A percentile compares a stretch with the other conserved stretches of the same genome.
Evolutionary conservation across 2,888 invertebrate species (phyloP).

Genomic region (Orchesella flavescens): DNA sequence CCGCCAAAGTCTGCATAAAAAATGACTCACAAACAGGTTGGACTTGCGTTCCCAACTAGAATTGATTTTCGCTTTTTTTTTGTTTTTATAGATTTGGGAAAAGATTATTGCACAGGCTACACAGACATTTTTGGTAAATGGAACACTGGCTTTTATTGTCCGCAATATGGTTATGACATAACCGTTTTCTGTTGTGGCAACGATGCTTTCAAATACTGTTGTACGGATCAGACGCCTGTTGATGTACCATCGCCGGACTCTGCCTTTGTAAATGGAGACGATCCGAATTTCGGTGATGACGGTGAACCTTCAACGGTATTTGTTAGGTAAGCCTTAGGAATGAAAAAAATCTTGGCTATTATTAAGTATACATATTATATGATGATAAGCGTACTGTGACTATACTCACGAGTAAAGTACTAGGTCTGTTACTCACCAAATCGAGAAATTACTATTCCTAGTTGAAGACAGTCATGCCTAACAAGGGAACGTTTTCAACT

Average conservation of each 20-base stretch:
- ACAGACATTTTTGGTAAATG: constrained; percentile 74
- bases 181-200: constrained; percentile 75
- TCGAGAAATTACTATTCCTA: too few relatives aligned
- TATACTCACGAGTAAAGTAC: too few relatives aligned
- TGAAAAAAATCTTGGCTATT: too few relatives aligned
- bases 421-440: too few relatives aligned
- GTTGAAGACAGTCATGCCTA: too few relatives aligned
- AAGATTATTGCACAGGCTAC: constrained; percentile 75
- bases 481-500: too few relatives aligned
- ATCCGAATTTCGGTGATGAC: constrained; percentile 44
- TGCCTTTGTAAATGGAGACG: constrained; percentile 32
- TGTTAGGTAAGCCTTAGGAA: constrained; percentile 59
- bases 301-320: constrained; percentile 53
- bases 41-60: too few relatives aligned
- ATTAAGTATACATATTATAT: too few relatives aligned
- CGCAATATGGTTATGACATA: constrained; percentile 73
- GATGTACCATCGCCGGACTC: constrained; percentile 14
- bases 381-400: too few relatives aligned
- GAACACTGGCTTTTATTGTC: constrained; percentile 75
- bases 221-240: constrained; percentile 69
- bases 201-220: constrained; percentile 74
- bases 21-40: neutral
- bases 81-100: constrained; percentile 73
- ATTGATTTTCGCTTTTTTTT: neutral
- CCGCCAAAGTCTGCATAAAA: too few relatives aligned